Evolutionary conservation across 2,797 vertebrate species (phyloP).

Genomic region (Enteromius treurensis): DNA sequence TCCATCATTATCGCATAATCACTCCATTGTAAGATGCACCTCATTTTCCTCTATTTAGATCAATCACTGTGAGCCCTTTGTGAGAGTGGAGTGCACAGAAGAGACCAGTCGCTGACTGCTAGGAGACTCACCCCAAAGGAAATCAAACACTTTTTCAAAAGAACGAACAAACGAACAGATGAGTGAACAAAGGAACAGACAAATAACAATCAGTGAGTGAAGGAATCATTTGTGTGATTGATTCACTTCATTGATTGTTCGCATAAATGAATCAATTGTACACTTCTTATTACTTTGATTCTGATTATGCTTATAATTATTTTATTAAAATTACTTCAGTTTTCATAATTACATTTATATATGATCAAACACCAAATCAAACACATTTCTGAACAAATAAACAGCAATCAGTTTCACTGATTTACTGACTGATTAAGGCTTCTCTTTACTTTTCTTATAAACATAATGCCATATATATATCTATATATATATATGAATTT

Average conservation of each 20-base stretch:
- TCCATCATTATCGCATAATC: conserved; percentile 58
- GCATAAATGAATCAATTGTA: not conserved
- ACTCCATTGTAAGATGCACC: conserved; percentile 53
- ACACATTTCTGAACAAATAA: not conserved
- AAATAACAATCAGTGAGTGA: not conserved
- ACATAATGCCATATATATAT: not conserved
- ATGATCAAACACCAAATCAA: not conserved
- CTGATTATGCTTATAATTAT: not conserved
- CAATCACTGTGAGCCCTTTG: conserved; percentile 44
- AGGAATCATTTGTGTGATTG: not conserved
- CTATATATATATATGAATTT: not conserved
- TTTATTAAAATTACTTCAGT: not conserved
- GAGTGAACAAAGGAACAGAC: not conserved
- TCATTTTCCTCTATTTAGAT: conserved; percentile 60
- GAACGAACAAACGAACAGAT: not conserved
- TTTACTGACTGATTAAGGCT: not conserved
- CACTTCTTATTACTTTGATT: not conserved
- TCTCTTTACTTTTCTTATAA: not conserved
- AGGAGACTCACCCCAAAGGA: not conserved
- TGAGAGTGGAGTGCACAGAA: conserved; percentile 30
- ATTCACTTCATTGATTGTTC: not conserved
- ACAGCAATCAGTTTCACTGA: not conserved
- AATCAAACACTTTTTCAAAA: conserved; percentile 17
- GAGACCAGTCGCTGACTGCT: conserved; percentile 15
- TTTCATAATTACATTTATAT: not conserved